Percentiles rank a stretch among this genome's conserved stretches.
Conservation (phyloP, 1,140 invertebrate genomes). For the Achatina immaculata region DNA sequence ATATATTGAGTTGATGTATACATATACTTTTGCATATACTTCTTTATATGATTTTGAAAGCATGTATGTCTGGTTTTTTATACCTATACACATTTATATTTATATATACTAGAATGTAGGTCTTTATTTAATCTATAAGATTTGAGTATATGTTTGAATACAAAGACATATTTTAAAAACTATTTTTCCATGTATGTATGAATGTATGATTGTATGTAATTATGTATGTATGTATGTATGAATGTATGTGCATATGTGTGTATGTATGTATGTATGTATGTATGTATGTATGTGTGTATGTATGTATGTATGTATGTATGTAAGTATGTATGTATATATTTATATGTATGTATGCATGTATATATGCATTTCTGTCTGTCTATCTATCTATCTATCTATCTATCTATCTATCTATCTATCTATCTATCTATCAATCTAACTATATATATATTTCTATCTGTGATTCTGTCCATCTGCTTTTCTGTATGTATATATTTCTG, state of each 20-base stretch:
- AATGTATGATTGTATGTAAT: background rate
- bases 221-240: conserved; percentile 10
- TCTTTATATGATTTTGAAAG: no score
- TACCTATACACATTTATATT: no score
- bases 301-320: conserved; percentile 18
- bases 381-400: no score
- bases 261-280: conserved; percentile 4
- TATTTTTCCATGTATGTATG: background rate
- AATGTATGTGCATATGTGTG: conserved; percentile 7
- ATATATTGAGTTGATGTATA: no score
- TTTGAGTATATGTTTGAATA: no score
- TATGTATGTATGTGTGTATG: conserved; percentile 20
- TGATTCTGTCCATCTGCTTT: no score
- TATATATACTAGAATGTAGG: no score
- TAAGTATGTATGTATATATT: conserved; percentile 19
- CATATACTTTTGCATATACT: no score
- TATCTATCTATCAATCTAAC: background rate
- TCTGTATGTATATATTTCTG: no score
- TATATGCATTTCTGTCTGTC: background rate
- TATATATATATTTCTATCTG: background rate
- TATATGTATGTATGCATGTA: conserved; percentile 10
- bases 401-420: background rate
- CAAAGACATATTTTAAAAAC: no score
- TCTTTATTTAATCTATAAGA: no score
- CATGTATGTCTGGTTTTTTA: no score